Conservation (phyloP, 2,888 invertebrate genomes). For the Nephrotoma appendiculata region DNA sequence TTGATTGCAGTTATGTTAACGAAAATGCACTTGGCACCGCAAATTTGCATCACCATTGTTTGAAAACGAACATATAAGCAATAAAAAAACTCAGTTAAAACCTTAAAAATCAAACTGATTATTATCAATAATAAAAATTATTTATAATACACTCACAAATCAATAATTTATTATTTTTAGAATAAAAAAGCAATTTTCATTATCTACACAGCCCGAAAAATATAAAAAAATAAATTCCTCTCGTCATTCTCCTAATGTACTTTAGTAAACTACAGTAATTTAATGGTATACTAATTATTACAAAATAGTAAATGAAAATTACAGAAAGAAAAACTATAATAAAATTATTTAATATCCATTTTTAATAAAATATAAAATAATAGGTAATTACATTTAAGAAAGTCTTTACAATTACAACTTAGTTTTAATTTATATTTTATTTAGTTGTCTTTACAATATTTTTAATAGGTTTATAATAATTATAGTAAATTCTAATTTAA, state of each 20-base stretch:
- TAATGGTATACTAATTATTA: neutral
- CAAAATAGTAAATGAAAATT: neutral
- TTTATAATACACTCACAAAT: neutral
- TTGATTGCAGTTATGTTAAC: no score
- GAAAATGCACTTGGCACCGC: no score
- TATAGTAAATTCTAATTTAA: neutral
- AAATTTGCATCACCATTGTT: no score
- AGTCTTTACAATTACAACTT: neutral
- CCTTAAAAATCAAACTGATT: neutral
- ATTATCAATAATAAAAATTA: neutral
- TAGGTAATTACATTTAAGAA: neutral
- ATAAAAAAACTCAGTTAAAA: neutral
- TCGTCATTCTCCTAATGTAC: neutral
- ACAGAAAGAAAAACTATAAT: neutral
- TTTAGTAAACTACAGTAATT: neutral
- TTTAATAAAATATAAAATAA: neutral
- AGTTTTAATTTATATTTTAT: neutral
- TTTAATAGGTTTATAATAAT: neutral
- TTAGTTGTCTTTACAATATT: neutral
- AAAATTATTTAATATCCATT: neutral
- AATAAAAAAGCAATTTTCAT: neutral
- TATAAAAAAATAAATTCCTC: neutral
- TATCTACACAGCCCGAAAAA: neutral
- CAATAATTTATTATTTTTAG: neutral
- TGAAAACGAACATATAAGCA: no score